Conservation (phyloP, 2,113 vertebrate species). For the Lethenteron camtschaticum region DNA sequence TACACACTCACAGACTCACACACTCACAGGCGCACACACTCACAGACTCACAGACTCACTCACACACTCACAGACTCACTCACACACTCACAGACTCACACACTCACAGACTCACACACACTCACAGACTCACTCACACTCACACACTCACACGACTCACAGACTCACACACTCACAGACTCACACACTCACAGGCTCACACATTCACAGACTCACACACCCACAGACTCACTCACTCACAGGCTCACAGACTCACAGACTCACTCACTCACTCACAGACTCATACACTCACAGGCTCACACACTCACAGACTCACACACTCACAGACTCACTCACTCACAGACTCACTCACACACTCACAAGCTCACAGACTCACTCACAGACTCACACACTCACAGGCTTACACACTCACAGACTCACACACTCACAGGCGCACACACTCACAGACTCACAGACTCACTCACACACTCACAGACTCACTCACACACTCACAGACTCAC, state of each 20-base stretch:
- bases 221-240: neutral
- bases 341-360: neutral
- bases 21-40: neutral
- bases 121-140: neutral
- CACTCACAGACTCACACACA: conserved; percentile 1
- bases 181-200: neutral
- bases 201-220: neutral
- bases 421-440: neutral
- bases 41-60: neutral
- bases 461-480: neutral
- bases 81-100: neutral
- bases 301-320: too few relatives aligned
- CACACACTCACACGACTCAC: conserved; percentile 2
- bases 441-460: neutral
- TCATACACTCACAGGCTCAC: too few relatives aligned
- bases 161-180: neutral
- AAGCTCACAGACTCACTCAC: neutral
- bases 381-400: neutral
- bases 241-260: neutral
- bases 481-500: neutral
- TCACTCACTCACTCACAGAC: neutral
- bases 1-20: neutral
- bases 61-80: neutral
- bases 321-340: too few relatives aligned
- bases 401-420: neutral